Conservation (phyloP, 2,797 vertebrate species). For the Typhlichthys eigenmanni region DNA sequence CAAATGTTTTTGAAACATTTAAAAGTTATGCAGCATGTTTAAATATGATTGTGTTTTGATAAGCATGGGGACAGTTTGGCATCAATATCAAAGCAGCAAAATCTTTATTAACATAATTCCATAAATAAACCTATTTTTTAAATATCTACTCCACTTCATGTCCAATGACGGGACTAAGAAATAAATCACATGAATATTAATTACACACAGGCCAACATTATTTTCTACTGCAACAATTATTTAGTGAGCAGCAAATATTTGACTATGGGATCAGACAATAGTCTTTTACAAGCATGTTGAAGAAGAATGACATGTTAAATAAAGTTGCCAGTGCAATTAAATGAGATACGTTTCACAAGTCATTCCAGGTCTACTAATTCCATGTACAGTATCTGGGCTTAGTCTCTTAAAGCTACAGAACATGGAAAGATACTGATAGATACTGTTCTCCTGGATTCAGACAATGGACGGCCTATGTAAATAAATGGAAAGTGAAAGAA, state of each 20-base stretch:
- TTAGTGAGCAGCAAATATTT: constrained; percentile 14
- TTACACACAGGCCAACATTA: constrained; percentile 24
- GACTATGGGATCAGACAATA: background rate
- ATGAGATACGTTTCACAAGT: constrained; percentile 15
- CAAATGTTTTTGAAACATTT: background rate
- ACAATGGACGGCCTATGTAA: constrained; percentile 5
- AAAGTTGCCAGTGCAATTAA: constrained; percentile 30
- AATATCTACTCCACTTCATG: constrained; percentile 34
- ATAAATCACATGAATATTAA: constrained; percentile 26
- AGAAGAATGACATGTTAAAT: background rate
- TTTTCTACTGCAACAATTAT: constrained; percentile 21
- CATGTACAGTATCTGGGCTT: constrained; percentile 40
- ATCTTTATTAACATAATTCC: constrained; percentile 38
- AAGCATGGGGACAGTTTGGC: constrained; percentile 24
- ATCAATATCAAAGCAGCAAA: constrained; percentile 36
- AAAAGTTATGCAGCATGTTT: constrained; percentile 3
- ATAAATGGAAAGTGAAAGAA: constrained; percentile 10
- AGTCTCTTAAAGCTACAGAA: constrained; percentile 4
- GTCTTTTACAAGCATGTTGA: constrained; percentile 1
- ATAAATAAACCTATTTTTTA: constrained; percentile 57
- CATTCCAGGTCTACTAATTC: constrained; percentile 27
- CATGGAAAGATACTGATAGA: background rate
- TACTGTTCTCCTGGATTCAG: background rate
- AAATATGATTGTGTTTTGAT: constrained; percentile 40
- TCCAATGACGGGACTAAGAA: constrained; percentile 15